Evolutionary conservation across 2,113 vertebrate species (phyloP).

Genomic region (Calidris pugnax): DNA sequence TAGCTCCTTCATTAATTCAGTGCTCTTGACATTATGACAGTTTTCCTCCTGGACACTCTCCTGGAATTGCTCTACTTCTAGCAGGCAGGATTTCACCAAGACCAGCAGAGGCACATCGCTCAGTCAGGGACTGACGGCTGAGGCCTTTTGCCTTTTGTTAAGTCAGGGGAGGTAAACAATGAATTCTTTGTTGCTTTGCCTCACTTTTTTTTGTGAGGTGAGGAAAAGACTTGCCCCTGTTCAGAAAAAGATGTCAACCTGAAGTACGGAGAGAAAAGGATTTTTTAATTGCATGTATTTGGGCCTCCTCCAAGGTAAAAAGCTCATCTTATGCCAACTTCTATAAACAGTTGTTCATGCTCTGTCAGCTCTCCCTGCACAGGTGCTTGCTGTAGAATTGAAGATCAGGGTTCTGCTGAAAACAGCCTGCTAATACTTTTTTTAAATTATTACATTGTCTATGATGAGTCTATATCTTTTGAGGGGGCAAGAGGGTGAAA

Average conservation of each 20-base stretch:
- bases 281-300: neutral
- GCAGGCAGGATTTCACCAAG: neutral
- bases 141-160: neutral
- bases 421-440: neutral
- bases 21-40: neutral
- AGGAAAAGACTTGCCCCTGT: neutral
- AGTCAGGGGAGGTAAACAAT: neutral
- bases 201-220: neutral
- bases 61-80: neutral
- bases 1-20: neutral
- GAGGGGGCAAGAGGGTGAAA: fast-evolving
- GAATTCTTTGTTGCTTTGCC: neutral
- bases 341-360: neutral
- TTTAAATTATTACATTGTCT: neutral
- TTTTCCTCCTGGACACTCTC: neutral
- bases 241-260: neutral
- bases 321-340: neutral
- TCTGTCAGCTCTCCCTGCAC: neutral
- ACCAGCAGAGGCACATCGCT: neutral
- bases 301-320: neutral
- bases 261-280: neutral
- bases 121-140: neutral
- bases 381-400: neutral
- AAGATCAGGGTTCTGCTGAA: neutral
- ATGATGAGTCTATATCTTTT: neutral